A percentile compares a stretch with the other conserved stretches of the same genome.
phyloP scores from a whole-genome alignment of 2,888 invertebrate genomes.

The Ptilodon capucinus region DNA sequence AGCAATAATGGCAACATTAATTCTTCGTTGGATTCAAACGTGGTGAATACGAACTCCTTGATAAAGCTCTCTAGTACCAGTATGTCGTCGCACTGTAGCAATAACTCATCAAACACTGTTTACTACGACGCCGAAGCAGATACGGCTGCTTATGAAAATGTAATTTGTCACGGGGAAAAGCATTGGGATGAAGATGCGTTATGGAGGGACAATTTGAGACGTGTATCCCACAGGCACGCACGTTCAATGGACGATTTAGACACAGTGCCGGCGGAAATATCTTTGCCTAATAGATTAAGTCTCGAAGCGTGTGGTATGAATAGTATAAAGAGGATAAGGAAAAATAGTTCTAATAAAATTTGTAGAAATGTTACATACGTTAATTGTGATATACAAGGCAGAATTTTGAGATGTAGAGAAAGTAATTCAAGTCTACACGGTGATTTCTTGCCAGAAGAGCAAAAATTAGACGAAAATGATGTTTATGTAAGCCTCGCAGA shows the following conservation, averaged over 20 bases:
- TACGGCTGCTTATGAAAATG: slow-evolving; percentile 69
- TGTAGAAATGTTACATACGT: slow-evolving; percentile 90
- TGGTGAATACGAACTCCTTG: slow-evolving; percentile 46
- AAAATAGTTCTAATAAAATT: slow-evolving; percentile 68
- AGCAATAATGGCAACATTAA: slow-evolving; percentile 51
- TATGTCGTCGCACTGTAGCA: slow-evolving; percentile 77
- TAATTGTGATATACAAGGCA: slow-evolving; percentile 85
- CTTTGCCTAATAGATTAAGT: slow-evolving; percentile 45
- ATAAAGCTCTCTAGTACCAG: slow-evolving; percentile 70
- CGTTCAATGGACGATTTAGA: slow-evolving; percentile 92
- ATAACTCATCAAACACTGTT: slow-evolving; percentile 74
- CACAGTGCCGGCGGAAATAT: slow-evolving; percentile 49
- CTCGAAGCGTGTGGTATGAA: slow-evolving; percentile 62
- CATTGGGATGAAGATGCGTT: slow-evolving; percentile 92
- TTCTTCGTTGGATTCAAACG: slow-evolving; percentile 51
- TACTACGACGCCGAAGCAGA: slow-evolving; percentile 77
- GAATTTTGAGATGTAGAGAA: slow-evolving; percentile 63
- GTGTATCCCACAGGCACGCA: slow-evolving; percentile 91
- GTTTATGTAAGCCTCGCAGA: slow-evolving; percentile 79
- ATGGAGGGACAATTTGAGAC: slow-evolving; percentile 90
- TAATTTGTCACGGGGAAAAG: slow-evolving; percentile 84
- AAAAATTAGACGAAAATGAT: slow-evolving; percentile 72
- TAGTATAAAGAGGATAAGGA: slow-evolving; percentile 72
- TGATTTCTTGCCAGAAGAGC: slow-evolving; percentile 49
- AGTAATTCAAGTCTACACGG: slow-evolving; percentile 37